Percentiles rank a stretch among this genome's conserved stretches.
Evolutionary conservation across 2,888 invertebrate species (phyloP).

Genomic region (Drosophila nr. perissopoda): DNA sequence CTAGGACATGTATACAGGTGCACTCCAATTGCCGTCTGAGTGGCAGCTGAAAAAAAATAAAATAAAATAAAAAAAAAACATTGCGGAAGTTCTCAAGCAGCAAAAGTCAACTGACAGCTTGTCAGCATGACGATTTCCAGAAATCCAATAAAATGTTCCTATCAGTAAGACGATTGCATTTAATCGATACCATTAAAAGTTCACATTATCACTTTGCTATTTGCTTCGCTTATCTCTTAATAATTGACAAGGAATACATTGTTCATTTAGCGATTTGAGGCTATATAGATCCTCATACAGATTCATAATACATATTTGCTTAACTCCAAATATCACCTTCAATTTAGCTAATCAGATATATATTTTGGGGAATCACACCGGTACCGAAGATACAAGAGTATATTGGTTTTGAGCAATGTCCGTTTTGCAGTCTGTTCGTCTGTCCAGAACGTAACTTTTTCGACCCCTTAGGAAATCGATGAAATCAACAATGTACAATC

Average conservation of each 20-base stretch:
- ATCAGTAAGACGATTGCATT: constrained; percentile 1
- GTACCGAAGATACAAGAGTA: not conserved
- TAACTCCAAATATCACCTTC: not conserved
- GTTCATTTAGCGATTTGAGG: not conserved
- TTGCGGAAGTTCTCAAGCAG: constrained; percentile 32
- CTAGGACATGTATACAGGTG: constrained; percentile 7
- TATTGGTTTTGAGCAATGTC: not conserved
- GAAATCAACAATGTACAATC: not conserved
- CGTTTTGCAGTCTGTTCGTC: not conserved
- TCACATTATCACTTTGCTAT: not conserved
- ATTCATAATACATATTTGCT: not conserved
- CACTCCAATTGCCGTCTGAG: constrained; percentile 18
- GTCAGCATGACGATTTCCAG: constrained; percentile 12
- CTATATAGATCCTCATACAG: not conserved
- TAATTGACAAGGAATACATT: not conserved
- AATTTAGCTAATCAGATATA: not conserved
- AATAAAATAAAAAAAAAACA: not conserved
- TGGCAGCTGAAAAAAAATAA: not conserved
- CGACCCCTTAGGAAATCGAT: not conserved
- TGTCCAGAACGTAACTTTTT: not conserved
- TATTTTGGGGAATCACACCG: fast-evolving
- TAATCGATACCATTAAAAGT: constrained; percentile 3
- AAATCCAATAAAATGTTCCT: not conserved
- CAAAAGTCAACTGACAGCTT: constrained; percentile 3
- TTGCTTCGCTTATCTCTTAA: not conserved